Base-by-base conservation (phyloP, 2,797 vertebrate species). In the Cephalopachus bancanus region DNA sequence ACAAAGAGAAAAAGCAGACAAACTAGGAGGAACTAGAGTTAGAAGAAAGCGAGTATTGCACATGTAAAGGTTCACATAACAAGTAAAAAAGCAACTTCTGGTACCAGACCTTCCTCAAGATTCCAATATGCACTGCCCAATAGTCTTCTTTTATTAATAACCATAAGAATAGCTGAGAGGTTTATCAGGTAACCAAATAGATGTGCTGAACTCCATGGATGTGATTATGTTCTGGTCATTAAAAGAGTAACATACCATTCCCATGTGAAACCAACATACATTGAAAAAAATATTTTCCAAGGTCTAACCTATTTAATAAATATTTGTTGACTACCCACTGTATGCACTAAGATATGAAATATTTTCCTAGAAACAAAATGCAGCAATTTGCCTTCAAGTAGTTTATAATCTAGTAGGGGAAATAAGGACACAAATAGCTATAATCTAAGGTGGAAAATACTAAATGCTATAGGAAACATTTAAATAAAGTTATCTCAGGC, bases 401-500 rank as follows among this genome's bases (percentile, higher is more conserved):
- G 57, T 49, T 94, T 79, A 92, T 67, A 12, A 90, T 57, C n/a
- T 90, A 85, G 51, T 69, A 84, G 67, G 12, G 4, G 12, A 91
- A 76, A 93, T 84, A 93, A 65, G 5, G 75, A 75, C 10, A 85
- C n/a, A 92, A 60, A 89, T 33, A 93, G 22, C 33, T 65, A 26
- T 88, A 76, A 85, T 26, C 53, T 24, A 89, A 83, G 57, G 33
- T 20, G 83, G 72, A 76, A 75, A 92, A 83, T 81, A 78, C 16
- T 78, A 92, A 84, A 15, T 57, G 12, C 72, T 78, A 2, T 4
- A 51, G 37, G 62, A 12, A 93, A 88, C 11, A 67, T 44, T 81
- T 59, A 60, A 69, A 57, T 96, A 96, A 94, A 91, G 19, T 95
- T 94, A 57, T 65, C n/a, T 89, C 10, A 84, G 33, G 85, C 53